A percentile compares a stretch with the other conserved stretches of the same genome.
These are phyloP conservation scores for Matsumyia berberina DNA, from an alignment of 2,888 invertebrate genomes.

Conservation along the genomic window DNA sequence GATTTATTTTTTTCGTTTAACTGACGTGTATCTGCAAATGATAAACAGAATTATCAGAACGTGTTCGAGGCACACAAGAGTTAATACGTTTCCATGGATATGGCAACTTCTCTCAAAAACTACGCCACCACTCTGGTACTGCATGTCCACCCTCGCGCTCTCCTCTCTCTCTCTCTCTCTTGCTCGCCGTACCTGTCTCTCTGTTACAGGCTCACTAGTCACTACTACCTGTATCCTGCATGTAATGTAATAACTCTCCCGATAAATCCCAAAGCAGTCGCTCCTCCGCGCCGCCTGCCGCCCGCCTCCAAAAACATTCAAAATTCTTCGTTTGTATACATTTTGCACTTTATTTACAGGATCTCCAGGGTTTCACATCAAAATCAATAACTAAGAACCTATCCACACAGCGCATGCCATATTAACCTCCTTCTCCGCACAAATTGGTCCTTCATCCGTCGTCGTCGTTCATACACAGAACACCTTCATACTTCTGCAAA, in stretches of 20 bases:
- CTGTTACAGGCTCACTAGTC: slow-evolving; percentile 13
- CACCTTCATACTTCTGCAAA: slow-evolving; percentile 31
- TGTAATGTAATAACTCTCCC: slow-evolving; percentile 63
- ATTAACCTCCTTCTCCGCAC: slow-evolving; percentile 68
- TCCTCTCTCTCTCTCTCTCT: slow-evolving; percentile 13
- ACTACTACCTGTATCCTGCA: slow-evolving; percentile 34
- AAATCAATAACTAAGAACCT: slow-evolving; percentile 74
- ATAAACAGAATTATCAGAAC: slow-evolving; percentile 56
- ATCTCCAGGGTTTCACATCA: slow-evolving; percentile 70
- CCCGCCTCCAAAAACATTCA: slow-evolving; percentile 54
- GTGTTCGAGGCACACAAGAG: slow-evolving; percentile 59
- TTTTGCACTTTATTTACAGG: slow-evolving; percentile 69
- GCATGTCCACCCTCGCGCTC: neutral
- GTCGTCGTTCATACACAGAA: slow-evolving; percentile 27
- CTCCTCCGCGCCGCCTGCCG: neutral
- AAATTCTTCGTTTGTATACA: slow-evolving; percentile 66
- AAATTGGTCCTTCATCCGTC: slow-evolving; percentile 68
- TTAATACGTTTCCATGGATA: slow-evolving; percentile 65
- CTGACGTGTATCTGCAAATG: slow-evolving; percentile 59
- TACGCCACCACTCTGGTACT: slow-evolving; percentile 29
- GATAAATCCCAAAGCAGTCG: slow-evolving; percentile 19
- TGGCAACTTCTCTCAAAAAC: slow-evolving; percentile 37
- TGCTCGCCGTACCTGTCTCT: slow-evolving; percentile 15
- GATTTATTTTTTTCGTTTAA: slow-evolving; percentile 8
- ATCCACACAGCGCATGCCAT: slow-evolving; percentile 73